These are phyloP conservation scores for Calliscelio sp. DNA, from an alignment of 2,888 invertebrate species.

Conservation along the genomic window DNA sequence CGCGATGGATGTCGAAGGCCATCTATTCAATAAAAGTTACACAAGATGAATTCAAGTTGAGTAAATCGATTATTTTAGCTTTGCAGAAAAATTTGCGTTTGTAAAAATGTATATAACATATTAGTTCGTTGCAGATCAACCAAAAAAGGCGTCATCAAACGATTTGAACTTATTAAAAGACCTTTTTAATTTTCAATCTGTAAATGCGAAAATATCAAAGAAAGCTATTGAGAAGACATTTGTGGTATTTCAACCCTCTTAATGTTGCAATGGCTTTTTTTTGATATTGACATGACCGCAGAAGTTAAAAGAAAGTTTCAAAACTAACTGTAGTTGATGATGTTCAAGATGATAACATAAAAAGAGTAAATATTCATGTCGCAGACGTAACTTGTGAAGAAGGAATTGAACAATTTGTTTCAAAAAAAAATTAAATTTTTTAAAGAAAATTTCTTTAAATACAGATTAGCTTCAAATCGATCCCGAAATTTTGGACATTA, in stretches of 20 bases:
- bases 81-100: slow-evolving; percentile 68
- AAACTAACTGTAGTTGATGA: slow-evolving; percentile 34
- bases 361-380: slow-evolving; percentile 32
- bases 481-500: slow-evolving; percentile 24
- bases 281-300: not conserved
- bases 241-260: slow-evolving; percentile 22
- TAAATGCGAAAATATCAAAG: slow-evolving; percentile 11
- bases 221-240: slow-evolving; percentile 11
- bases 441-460: slow-evolving; percentile 25
- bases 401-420: slow-evolving; percentile 52
- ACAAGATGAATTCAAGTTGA: too few species aligned
- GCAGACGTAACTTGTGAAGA: slow-evolving; percentile 39
- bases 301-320: slow-evolving; percentile 32
- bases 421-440: slow-evolving; percentile 19
- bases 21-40: slow-evolving; percentile 73
- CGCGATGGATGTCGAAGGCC: slow-evolving; percentile 77
- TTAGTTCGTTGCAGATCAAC: slow-evolving; percentile 63
- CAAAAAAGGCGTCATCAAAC: slow-evolving; percentile 62
- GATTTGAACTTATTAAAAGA: slow-evolving; percentile 64
- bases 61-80: too few species aligned
- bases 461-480: slow-evolving; percentile 17
- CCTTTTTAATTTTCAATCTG: not conserved
- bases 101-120: slow-evolving; percentile 61
- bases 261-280: slow-evolving; percentile 36
- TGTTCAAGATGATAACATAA: not conserved